Evolutionary conservation across 2,888 invertebrate genomes (phyloP).

Genomic region (Polydrusus tereticollis): DNA sequence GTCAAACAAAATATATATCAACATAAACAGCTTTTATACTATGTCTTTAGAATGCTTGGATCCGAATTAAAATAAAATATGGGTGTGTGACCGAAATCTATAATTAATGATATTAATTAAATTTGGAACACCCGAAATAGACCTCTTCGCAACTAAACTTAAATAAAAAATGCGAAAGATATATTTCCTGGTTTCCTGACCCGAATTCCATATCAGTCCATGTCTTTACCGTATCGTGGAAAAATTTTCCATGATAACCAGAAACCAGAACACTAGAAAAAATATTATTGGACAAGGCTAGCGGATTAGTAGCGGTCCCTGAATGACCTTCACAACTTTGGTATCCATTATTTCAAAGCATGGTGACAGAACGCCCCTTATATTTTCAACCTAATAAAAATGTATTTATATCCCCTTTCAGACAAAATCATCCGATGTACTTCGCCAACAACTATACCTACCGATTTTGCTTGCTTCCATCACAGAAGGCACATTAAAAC

Average conservation of each 20-base stretch:
- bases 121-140: slow-evolving; percentile 35
- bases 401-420: slow-evolving; percentile 36
- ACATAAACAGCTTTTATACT: no score
- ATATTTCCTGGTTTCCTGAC: slow-evolving; percentile 40
- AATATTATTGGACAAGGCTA: background rate
- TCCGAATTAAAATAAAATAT: no score
- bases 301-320: background rate
- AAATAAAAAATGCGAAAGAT: slow-evolving; percentile 35
- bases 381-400: slow-evolving; percentile 3
- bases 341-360: background rate
- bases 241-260: background rate
- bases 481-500: slow-evolving; percentile 21
- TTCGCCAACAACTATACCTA: slow-evolving; percentile 31
- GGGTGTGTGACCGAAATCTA: no score
- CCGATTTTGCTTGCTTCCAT: slow-evolving; percentile 23
- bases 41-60: no score
- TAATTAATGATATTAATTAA: no score
- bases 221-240: slow-evolving; percentile 40
- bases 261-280: background rate
- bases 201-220: slow-evolving; percentile 34
- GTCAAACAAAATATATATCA: no score
- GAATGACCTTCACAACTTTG: background rate
- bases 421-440: slow-evolving; percentile 31
- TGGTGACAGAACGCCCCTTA: background rate
- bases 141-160: slow-evolving; percentile 38